A percentile compares a stretch with the other conserved stretches of the same genome.
These are phyloP conservation scores for Alfaro cultratus DNA, from an alignment of 2,797 vertebrate species.

Conservation along the genomic window DNA sequence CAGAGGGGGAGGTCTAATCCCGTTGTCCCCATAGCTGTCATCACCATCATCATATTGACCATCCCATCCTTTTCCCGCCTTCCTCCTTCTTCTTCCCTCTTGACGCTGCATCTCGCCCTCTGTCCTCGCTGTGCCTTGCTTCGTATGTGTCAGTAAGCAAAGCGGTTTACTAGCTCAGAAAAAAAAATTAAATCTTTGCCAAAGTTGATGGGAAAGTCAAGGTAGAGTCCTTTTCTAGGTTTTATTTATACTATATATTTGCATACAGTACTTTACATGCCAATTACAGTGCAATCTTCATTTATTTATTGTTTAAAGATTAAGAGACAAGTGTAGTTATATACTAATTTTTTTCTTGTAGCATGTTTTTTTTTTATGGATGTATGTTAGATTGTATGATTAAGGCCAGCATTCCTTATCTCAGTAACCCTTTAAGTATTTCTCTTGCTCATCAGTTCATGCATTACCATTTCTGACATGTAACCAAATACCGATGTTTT, in stretches of 20 bases:
- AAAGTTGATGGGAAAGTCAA: constrained; percentile 96
- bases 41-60: constrained; percentile 54
- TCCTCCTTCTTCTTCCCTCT: constrained; percentile 40
- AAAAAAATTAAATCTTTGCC: constrained; percentile 87
- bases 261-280: constrained; percentile 99
- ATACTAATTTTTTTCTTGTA: constrained; percentile 93
- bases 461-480: constrained; percentile 88
- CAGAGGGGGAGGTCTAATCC: constrained; percentile 85
- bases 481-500: constrained; percentile 86
- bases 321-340: constrained; percentile 93
- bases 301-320: constrained; percentile 99
- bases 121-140: constrained; percentile 87
- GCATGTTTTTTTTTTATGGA: constrained; percentile 87
- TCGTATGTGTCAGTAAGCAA: constrained; percentile 80
- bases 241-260: constrained; percentile 99
- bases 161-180: constrained; percentile 91
- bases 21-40: constrained; percentile 47
- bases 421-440: constrained; percentile 90
- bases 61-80: constrained; percentile 18
- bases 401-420: constrained; percentile 95
- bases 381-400: constrained; percentile 92
- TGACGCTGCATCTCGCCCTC: constrained; percentile 82
- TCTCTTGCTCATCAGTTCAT: constrained; percentile 84
- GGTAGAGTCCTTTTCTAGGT: constrained; percentile 92
- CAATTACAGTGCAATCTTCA: constrained; percentile 99